These are phyloP conservation scores for Dolichallabes microphthalmus DNA, from an alignment of 2,113 vertebrate genomes.

Conservation along the genomic window DNA sequence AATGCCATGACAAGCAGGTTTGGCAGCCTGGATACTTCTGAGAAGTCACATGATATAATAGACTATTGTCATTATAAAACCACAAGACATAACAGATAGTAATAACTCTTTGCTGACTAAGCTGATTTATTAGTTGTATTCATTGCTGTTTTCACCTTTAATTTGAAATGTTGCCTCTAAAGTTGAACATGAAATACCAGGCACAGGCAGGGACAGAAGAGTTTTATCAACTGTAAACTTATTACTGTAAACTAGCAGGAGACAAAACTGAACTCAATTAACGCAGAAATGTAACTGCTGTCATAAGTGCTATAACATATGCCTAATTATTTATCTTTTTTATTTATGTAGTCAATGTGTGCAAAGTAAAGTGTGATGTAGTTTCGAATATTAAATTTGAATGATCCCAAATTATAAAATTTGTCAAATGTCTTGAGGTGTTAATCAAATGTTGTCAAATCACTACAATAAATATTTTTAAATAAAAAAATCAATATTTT, in stretches of 20 bases:
- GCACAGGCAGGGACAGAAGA: background rate
- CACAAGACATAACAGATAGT: background rate
- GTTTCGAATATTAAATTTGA: background rate
- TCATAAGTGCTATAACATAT: background rate
- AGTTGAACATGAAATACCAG: background rate
- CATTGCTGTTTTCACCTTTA: background rate
- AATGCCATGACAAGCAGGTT: background rate
- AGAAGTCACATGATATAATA: conserved; percentile 3
- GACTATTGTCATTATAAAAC: background rate
- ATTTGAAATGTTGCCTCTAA: background rate
- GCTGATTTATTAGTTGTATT: background rate
- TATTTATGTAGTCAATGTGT: background rate
- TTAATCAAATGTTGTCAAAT: background rate
- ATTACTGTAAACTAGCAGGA: background rate
- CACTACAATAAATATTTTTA: background rate
- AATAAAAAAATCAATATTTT: background rate
- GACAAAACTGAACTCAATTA: background rate
- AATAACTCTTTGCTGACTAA: background rate
- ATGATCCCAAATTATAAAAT: background rate
- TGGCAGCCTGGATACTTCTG: background rate
- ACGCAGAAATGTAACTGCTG: background rate
- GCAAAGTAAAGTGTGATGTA: background rate
- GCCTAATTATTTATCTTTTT: background rate
- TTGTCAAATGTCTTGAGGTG: background rate
- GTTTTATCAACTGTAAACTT: background rate